Evolutionary conservation across 2,888 invertebrate species (phyloP).

Genomic region (Zelleria hepariella): DNA sequence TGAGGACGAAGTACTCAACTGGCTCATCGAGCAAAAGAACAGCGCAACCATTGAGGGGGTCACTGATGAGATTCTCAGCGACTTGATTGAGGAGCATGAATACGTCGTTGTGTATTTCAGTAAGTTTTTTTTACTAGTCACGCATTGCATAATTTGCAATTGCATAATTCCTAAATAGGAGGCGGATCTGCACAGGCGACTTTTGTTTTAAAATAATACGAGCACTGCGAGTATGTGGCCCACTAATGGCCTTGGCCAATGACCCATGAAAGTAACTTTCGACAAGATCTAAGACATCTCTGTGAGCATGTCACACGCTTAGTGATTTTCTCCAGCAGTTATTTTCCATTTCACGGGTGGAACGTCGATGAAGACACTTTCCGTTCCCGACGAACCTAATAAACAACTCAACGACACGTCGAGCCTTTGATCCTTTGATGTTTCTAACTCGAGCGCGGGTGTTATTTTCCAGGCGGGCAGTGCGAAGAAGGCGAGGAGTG

Average conservation of each 20-base stretch:
- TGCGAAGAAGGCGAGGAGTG: slow-evolving; percentile 92
- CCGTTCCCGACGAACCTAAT: too few species aligned
- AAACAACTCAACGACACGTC: too few species aligned
- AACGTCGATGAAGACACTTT: too few species aligned
- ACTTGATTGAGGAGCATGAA: slow-evolving; percentile 90
- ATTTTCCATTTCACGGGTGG: too few species aligned
- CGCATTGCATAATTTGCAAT: not conserved
- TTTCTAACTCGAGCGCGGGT: too few species aligned
- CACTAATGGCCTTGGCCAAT: too few species aligned
- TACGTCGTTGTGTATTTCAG: slow-evolving; percentile 96
- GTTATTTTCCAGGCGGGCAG: slow-evolving; percentile 78
- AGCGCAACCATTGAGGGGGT: slow-evolving; percentile 95
- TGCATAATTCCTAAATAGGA: not conserved
- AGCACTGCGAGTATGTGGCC: too few species aligned
- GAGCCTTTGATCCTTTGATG: too few species aligned
- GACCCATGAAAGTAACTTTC: too few species aligned
- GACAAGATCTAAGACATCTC: too few species aligned
- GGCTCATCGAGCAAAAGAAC: slow-evolving; percentile 89
- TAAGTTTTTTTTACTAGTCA: slow-evolving; percentile 52
- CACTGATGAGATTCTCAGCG: slow-evolving; percentile 89
- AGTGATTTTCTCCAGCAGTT: too few species aligned
- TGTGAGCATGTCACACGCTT: too few species aligned
- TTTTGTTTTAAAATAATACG: not conserved
- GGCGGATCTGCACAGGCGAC: not conserved
- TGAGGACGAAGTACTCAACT: slow-evolving; percentile 91